A percentile compares a stretch with the other conserved stretches of the same genome.
These are phyloP conservation scores for Parapristionchus giblindavisi DNA, from an alignment of 2,888 invertebrate species.

Conservation along the genomic window DNA sequence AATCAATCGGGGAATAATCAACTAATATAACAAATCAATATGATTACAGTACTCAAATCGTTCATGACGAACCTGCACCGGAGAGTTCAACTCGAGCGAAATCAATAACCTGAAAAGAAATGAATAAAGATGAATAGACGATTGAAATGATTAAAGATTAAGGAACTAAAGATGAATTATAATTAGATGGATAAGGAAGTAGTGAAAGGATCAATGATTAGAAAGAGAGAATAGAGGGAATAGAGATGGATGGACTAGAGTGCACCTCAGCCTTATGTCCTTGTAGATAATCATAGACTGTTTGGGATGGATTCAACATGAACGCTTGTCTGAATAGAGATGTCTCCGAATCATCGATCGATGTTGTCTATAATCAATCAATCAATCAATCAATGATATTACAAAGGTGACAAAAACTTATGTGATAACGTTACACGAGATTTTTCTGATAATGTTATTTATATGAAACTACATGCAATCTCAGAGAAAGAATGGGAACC, in stretches of 20 bases:
- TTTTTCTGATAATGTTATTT: neutral
- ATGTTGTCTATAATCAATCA: conserved; percentile 51
- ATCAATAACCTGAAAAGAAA: conserved; percentile 34
- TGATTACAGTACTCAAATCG: too few relatives aligned
- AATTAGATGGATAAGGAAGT: too few relatives aligned
- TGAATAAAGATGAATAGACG: too few relatives aligned
- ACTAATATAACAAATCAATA: too few relatives aligned
- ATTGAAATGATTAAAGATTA: too few relatives aligned
- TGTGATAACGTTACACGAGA: neutral
- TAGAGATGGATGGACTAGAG: too few relatives aligned
- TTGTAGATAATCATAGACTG: conserved; percentile 58
- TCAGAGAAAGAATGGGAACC: too few relatives aligned
- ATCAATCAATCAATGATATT: conserved; percentile 2
- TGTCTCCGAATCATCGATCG: conserved; percentile 65
- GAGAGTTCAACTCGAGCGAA: conserved; percentile 31
- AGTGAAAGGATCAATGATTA: too few relatives aligned
- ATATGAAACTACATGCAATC: neutral
- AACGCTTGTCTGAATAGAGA: conserved; percentile 65
- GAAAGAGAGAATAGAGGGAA: too few relatives aligned
- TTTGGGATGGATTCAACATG: conserved; percentile 67
- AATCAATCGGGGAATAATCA: too few relatives aligned
- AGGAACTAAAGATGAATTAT: too few relatives aligned
- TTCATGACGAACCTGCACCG: conserved; percentile 8
- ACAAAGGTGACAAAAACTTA: neutral
- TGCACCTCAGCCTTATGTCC: conserved; percentile 32